Evolutionary conservation across 2,888 invertebrate genomes (phyloP).

Genomic region (Caenorhabditis wallacei): DNA sequence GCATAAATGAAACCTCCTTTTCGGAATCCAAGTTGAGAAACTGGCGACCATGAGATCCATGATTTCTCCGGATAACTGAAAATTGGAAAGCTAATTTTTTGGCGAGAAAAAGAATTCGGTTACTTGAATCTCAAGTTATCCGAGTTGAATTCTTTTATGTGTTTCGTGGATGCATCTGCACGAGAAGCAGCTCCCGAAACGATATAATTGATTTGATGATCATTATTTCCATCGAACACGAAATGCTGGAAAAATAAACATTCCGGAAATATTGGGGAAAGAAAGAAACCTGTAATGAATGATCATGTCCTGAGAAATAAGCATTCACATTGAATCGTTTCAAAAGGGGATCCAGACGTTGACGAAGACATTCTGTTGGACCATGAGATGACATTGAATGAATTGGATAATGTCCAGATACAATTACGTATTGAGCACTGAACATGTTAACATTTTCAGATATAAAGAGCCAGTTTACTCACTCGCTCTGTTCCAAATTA

Average conservation of each 20-base stretch:
- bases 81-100: neutral
- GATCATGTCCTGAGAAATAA: constrained; percentile 85
- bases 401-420: constrained; percentile 85
- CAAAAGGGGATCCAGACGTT: constrained; percentile 84
- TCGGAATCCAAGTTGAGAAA: constrained; percentile 79
- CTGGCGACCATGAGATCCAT: constrained; percentile 72
- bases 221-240: constrained; percentile 68
- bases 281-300: constrained; percentile 84
- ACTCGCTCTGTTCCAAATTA: constrained; percentile 72
- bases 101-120: neutral
- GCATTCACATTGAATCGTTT: constrained; percentile 84
- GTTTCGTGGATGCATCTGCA: constrained; percentile 82
- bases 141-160: constrained; percentile 74
- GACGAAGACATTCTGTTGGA: constrained; percentile 84
- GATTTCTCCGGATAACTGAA: constrained; percentile 82
- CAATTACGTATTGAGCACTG: constrained; percentile 85
- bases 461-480: neutral
- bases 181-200: constrained; percentile 84
- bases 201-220: constrained; percentile 83
- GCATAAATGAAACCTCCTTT: constrained; percentile 83
- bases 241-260: constrained; percentile 65
- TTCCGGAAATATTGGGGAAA: neutral
- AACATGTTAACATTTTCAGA: constrained; percentile 40
- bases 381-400: constrained; percentile 85
- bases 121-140: constrained; percentile 65